Conservation (phyloP, 2,113 vertebrate genomes). For the Seriola aureovittata region DNA sequence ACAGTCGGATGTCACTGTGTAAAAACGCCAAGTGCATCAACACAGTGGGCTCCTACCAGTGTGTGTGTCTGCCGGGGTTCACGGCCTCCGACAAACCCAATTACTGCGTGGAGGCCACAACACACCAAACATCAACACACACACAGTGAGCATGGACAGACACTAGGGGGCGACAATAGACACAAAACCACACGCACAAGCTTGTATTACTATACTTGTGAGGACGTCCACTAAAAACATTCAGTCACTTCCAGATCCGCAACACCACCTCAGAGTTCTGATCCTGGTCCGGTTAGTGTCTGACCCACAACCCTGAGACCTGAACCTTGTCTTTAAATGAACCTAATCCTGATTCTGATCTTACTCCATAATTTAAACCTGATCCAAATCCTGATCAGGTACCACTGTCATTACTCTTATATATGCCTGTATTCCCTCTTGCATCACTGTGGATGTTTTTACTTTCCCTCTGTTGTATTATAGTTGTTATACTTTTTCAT, state of each 20-base stretch:
- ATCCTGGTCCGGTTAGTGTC: neutral
- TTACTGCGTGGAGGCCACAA: slow-evolving; percentile 88
- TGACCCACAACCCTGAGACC: no score
- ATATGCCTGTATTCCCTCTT: neutral
- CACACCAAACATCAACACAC: slow-evolving; percentile 59
- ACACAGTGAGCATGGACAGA: slow-evolving; percentile 83
- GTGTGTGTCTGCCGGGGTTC: slow-evolving; percentile 94
- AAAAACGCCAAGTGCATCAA: slow-evolving; percentile 98
- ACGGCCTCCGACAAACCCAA: slow-evolving; percentile 90
- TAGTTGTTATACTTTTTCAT: slow-evolving; percentile 7
- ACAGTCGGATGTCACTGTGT: slow-evolving; percentile 96
- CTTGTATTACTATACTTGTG: slow-evolving; percentile 65
- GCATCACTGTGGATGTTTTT: neutral
- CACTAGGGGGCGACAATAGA: slow-evolving; percentile 60
- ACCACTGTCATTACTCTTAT: neutral
- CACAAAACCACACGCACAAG: slow-evolving; percentile 67
- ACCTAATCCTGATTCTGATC: neutral
- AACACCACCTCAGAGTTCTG: neutral
- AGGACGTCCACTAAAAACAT: slow-evolving; percentile 39
- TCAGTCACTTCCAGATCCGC: slow-evolving; percentile 5
- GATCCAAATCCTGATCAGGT: neutral
- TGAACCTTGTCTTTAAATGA: neutral
- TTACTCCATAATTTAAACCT: neutral
- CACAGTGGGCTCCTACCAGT: slow-evolving; percentile 94
- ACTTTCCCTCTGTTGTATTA: neutral